Evolutionary conservation across 2,888 invertebrate species (phyloP), one percentile per base, ranked within the genome.

Genomic region (Erynnis tages): DNA sequence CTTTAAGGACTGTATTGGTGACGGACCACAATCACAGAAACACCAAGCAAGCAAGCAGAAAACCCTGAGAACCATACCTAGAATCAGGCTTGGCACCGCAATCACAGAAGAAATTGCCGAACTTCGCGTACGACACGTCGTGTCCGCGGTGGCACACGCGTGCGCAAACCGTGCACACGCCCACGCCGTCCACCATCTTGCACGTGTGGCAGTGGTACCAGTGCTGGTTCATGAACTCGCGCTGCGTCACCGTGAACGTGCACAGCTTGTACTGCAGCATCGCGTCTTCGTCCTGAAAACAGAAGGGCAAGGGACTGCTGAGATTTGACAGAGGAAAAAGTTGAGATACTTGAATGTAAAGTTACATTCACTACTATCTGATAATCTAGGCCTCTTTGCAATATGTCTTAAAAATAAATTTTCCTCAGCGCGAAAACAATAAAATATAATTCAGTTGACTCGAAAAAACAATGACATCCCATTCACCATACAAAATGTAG

Each of bases 191-290:
- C 53, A 98, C 94, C 99, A 99, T 99, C 78, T 96, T 95, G 82
- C 99, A 99, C 0, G 98, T 98, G 85, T 99, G 98, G 76, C 99
- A 99, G 83, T 99, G 98, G 87, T 99, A 99, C 98, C 98, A 97
- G 76, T 97, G 97, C 73, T 96, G 98, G 84, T 97, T 98, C 96
- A 98, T 98, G 77, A 98, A 99, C 81, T 99, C 98, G 71, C 97
- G 97, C 76, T 98, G 97, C 0, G 98, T 99, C 48, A 98, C 93
- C 4, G 98, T 98, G 85, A 97, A 99, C 0, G 98, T 98, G 82
- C 99, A 99, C 8, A 99, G 90, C 78, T 98, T 97, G 78, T 94
- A 95, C 74, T 95, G 95, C 3, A 97, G 90, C 89, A 88, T 88
- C 1, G 95, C 95, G 76, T 97, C 97, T 76, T 97, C 97, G 76